These are phyloP conservation scores for Cephus spinipes DNA, from an alignment of 2,888 invertebrate species.

Conservation along the genomic window DNA sequence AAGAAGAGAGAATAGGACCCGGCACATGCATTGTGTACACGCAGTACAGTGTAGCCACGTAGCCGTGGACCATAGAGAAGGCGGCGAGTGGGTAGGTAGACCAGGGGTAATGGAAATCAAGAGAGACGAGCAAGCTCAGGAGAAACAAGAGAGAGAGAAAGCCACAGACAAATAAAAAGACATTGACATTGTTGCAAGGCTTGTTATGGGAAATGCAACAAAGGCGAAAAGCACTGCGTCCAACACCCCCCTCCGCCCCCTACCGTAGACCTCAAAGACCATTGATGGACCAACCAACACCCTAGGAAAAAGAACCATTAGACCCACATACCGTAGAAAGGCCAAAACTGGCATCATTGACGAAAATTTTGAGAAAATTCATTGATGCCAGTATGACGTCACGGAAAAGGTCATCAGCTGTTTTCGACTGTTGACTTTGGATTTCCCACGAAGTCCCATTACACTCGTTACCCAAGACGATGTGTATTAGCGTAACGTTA, in stretches of 20 bases:
- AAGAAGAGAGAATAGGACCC: neutral
- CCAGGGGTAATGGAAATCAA: neutral
- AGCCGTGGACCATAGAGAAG: neutral
- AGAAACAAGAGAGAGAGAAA: neutral
- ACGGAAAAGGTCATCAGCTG: neutral
- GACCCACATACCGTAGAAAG: neutral
- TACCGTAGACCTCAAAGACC: neutral
- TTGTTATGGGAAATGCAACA: constrained; percentile 41
- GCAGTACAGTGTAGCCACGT: neutral
- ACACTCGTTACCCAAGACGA: neutral
- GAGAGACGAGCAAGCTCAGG: neutral
- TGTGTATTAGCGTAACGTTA: neutral
- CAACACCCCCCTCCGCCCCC: neutral
- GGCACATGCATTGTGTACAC: neutral
- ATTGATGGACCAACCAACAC: neutral
- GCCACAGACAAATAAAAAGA: constrained; percentile 31
- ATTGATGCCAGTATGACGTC: neutral
- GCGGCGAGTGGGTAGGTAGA: constrained; percentile 1
- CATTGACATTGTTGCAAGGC: constrained; percentile 48
- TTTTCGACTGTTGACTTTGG: neutral
- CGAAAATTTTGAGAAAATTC: neutral
- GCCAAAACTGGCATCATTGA: neutral
- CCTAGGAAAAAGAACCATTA: neutral
- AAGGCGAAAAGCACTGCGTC: neutral
- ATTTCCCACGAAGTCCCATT: neutral